Evolutionary conservation across 2,888 invertebrate species (phyloP).

Genomic region (Flexamia atlantica): DNA sequence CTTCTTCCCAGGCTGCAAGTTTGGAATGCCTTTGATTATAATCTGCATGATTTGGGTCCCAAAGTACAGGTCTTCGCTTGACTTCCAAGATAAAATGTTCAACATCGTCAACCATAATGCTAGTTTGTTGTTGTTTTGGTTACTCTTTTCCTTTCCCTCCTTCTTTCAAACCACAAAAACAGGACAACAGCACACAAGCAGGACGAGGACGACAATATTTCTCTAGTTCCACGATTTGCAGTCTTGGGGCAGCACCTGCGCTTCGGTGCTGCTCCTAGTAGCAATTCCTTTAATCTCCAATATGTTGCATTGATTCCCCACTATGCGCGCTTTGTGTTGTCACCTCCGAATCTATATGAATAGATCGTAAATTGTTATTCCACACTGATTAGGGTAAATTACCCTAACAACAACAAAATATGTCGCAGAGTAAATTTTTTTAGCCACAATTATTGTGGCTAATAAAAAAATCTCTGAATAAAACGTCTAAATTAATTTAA

Average conservation of each 20-base stretch:
- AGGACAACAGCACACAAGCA: too few relatives aligned
- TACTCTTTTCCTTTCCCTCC: neutral
- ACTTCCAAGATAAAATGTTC: constrained; percentile 42
- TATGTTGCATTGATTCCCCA: neutral
- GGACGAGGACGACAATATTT: neutral
- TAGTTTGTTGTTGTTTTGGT: neutral
- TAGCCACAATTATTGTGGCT: too few relatives aligned
- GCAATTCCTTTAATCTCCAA: neutral
- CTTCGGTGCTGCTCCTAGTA: neutral
- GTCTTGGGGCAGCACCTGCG: neutral
- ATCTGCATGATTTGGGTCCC: constrained; percentile 34
- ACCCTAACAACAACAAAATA: too few relatives aligned
- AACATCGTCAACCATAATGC: constrained; percentile 13
- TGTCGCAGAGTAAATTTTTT: too few relatives aligned
- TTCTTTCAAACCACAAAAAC: neutral
- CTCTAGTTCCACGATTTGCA: neutral
- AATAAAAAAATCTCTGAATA: too few relatives aligned
- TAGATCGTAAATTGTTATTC: too few relatives aligned
- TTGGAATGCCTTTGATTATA: constrained; percentile 43
- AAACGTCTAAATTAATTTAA: too few relatives aligned
- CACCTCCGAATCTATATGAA: too few relatives aligned
- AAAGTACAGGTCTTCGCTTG: constrained; percentile 30
- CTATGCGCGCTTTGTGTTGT: neutral
- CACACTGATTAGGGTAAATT: too few relatives aligned
- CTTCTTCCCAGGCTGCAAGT: constrained; percentile 46